Evolutionary conservation across 2,113 vertebrate genomes (phyloP).

Genomic region (Petrocephalus zakoni): DNA sequence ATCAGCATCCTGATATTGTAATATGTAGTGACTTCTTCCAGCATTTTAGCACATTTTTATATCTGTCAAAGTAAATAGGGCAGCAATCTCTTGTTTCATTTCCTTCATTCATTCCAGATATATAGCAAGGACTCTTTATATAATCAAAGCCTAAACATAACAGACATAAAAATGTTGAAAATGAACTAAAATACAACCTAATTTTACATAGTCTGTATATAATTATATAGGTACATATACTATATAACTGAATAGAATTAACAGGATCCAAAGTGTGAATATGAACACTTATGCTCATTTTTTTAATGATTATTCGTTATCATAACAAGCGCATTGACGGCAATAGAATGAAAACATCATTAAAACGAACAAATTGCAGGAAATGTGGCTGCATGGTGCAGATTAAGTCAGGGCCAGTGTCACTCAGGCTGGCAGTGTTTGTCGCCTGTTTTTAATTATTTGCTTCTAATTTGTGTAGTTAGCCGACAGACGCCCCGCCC

Average conservation of each 20-base stretch:
- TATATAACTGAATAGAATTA: background rate
- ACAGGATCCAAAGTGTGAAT: background rate
- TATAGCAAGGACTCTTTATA: background rate
- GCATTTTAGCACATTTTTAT: background rate
- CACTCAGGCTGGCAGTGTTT: background rate
- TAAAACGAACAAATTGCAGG: background rate
- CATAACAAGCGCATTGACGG: background rate
- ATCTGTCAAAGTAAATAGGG: background rate
- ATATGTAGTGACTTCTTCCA: background rate
- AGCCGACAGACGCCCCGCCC: background rate
- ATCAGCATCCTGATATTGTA: background rate
- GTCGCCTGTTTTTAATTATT: background rate
- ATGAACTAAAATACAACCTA: background rate
- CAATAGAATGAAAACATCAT: conserved; percentile 7
- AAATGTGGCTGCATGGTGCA: background rate
- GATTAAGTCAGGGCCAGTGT: background rate
- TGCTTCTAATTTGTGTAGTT: background rate
- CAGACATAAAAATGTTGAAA: background rate
- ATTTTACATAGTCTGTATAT: background rate
- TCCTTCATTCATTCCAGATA: background rate
- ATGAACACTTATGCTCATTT: background rate
- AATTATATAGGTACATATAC: background rate
- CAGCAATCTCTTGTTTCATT: background rate
- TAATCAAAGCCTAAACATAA: background rate
- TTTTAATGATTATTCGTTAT: background rate